Percentiles rank a stretch among this genome's conserved stretches.
phyloP scores from a whole-genome alignment of 2,888 invertebrate genomes.

The Arrhopalites spinosus region DNA sequence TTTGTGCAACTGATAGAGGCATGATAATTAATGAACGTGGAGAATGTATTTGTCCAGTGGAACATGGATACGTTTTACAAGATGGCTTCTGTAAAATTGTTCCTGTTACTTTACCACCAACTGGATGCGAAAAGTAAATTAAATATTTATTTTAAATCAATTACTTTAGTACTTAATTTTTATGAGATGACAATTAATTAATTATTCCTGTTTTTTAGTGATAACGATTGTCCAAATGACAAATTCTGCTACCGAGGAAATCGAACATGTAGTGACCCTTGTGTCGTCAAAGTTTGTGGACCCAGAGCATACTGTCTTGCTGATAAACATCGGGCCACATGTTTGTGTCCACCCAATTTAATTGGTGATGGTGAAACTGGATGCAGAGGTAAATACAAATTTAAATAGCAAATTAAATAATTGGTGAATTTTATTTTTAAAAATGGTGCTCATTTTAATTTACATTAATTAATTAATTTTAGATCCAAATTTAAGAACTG shows the following conservation, averaged over 20 bases:
- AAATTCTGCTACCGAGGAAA: constrained; percentile 73
- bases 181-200: no score
- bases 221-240: constrained; percentile 73
- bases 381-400: constrained; percentile 43
- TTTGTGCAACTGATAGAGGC: constrained; percentile 79
- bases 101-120: constrained; percentile 52
- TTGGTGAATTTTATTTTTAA: not conserved
- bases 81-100: constrained; percentile 47
- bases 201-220: no score
- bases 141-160: no score
- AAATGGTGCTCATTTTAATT: not conserved
- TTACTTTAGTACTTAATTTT: no score
- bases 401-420: not conserved
- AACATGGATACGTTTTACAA: constrained; percentile 68
- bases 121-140: no score
- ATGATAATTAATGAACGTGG: constrained; percentile 77
- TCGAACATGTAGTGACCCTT: constrained; percentile 79
- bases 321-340: constrained; percentile 58
- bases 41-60: constrained; percentile 75
- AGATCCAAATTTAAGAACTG: constrained; percentile 24
- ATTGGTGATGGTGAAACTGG: constrained; percentile 40
- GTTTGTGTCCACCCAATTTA: constrained; percentile 46
- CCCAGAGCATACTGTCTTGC: constrained; percentile 78
- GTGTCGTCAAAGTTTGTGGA: constrained; percentile 74
- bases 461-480: constrained; percentile 4